Percentiles rank a stretch among this genome's conserved stretches.
Evolutionary conservation across 2,113 vertebrate genomes (phyloP).

Genomic region (Phoxinus phoxinus): DNA sequence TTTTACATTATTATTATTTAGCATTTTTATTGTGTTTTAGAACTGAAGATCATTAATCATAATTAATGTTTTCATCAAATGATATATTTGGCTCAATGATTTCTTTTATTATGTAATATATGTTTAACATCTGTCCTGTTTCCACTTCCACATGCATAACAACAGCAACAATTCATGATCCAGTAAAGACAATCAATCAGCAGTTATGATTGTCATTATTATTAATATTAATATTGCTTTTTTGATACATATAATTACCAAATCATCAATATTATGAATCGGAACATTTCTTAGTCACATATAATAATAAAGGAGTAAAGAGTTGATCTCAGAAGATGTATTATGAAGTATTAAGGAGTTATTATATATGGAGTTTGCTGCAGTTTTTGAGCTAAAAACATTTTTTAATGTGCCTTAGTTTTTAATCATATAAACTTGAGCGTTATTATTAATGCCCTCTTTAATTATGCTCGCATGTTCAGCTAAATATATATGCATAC

Average conservation of each 20-base stretch:
- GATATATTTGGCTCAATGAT: background rate
- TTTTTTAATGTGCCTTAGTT: constrained; percentile 28
- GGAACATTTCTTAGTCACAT: too few species aligned
- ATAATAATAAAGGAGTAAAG: background rate
- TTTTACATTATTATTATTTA: background rate
- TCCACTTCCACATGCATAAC: background rate
- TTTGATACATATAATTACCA: background rate
- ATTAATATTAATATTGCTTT: background rate
- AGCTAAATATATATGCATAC: background rate
- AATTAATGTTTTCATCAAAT: background rate
- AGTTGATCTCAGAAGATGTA: too few species aligned
- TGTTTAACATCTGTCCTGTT: background rate
- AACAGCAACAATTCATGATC: background rate
- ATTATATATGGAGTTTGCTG: background rate
- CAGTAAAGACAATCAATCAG: background rate
- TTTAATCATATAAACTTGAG: constrained; percentile 12
- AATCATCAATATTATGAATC: background rate
- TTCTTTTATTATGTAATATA: background rate
- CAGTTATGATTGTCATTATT: background rate
- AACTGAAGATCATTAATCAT: background rate
- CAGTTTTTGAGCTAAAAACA: background rate
- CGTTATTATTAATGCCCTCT: background rate
- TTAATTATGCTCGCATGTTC: background rate
- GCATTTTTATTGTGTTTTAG: background rate
- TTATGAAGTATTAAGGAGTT: background rate